Evolutionary conservation across 2,797 vertebrate species (phyloP).

Genomic region (Hydrolagus colliei): DNA sequence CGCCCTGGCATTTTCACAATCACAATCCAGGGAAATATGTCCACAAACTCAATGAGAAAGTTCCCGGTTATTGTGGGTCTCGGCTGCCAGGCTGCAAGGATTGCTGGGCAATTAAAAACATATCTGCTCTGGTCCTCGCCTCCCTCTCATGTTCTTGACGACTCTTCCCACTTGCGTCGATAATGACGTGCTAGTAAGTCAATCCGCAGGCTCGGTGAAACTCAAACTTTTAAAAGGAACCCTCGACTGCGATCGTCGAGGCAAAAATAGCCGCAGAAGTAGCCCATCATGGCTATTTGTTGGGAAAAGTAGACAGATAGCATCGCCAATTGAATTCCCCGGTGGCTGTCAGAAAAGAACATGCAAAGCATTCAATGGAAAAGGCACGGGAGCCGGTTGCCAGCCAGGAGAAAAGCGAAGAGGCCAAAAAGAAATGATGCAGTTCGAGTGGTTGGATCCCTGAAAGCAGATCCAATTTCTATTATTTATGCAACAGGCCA

Average conservation of each 20-base stretch:
- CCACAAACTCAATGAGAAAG: too few species aligned
- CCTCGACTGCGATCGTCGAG: background rate
- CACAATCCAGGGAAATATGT: too few species aligned
- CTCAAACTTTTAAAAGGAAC: background rate
- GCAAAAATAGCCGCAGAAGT: constrained; percentile 16
- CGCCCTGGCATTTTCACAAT: too few species aligned
- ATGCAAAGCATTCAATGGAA: too few species aligned
- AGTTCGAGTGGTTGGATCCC: background rate
- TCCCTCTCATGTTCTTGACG: too few species aligned
- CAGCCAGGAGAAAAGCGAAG: background rate
- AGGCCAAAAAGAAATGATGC: background rate
- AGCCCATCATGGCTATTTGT: constrained; percentile 20
- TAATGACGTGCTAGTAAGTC: background rate
- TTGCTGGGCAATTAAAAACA: too few species aligned
- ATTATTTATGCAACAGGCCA: background rate
- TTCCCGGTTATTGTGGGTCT: too few species aligned
- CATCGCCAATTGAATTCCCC: constrained; percentile 12
- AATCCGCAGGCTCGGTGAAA: background rate
- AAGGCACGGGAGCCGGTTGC: background rate
- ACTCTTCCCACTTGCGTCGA: too few species aligned
- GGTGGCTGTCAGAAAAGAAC: background rate
- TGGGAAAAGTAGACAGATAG: background rate
- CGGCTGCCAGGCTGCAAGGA: too few species aligned
- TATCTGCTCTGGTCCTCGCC: too few species aligned
- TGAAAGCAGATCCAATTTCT: background rate